These are phyloP conservation scores for Thera britannica DNA, from an alignment of 2,888 invertebrate species.

Conservation along the genomic window DNA sequence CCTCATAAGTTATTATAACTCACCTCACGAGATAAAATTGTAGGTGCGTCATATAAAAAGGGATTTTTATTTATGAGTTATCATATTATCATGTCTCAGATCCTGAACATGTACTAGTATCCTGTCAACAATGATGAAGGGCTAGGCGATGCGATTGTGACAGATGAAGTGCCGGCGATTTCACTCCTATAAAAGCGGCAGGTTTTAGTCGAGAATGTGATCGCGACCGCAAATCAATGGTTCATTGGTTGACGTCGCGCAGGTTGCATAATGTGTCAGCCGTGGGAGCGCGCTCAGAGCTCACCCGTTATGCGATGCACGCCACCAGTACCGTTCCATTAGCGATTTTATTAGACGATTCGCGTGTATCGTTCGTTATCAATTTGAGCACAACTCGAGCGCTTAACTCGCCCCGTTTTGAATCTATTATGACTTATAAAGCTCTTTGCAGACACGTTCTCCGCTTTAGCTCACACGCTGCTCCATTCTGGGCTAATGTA, in stretches of 20 bases:
- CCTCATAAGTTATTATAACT: constrained; percentile 10
- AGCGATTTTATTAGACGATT: constrained; percentile 82
- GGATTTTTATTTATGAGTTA: constrained; percentile 35
- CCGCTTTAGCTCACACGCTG: constrained; percentile 66
- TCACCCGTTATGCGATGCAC: constrained; percentile 81
- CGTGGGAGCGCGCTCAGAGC: constrained; percentile 72
- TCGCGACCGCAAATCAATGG: constrained; percentile 61
- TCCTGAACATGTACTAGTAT: constrained; percentile 21
- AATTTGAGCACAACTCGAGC: constrained; percentile 68
- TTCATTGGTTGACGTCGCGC: constrained; percentile 45
- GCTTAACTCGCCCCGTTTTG: constrained; percentile 70
- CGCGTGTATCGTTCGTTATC: constrained; percentile 78
- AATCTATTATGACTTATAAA: constrained; percentile 70
- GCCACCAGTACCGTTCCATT: constrained; percentile 81
- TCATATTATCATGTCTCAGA: constrained; percentile 17
- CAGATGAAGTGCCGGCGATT: constrained; percentile 46
- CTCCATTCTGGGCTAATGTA: constrained; percentile 58
- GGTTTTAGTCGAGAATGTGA: constrained; percentile 66
- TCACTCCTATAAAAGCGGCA: constrained; percentile 61
- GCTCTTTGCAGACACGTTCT: constrained; percentile 53
- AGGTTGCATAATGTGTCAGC: constrained; percentile 79
- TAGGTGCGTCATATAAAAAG: constrained; percentile 27
- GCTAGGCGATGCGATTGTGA: constrained; percentile 33
- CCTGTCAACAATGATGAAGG: constrained; percentile 36
- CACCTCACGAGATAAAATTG: constrained; percentile 11